These are phyloP conservation scores for Phodopus roborovskii DNA, from an alignment of 2,113 vertebrate species.

Conservation along the genomic window DNA sequence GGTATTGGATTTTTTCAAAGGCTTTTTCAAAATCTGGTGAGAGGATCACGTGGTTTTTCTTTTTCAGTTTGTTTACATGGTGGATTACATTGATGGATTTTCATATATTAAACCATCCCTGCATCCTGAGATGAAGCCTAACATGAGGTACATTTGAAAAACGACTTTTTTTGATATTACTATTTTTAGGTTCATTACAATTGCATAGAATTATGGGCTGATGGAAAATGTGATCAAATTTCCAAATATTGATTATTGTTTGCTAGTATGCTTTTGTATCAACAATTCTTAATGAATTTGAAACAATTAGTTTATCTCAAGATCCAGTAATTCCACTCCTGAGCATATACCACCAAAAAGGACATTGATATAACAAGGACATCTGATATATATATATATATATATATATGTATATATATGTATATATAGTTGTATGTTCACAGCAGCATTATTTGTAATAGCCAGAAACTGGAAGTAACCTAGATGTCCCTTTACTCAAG, in stretches of 20 bases:
- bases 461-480: too few species aligned
- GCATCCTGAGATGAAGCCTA: neutral
- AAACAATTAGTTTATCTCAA: neutral
- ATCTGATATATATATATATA: too few species aligned
- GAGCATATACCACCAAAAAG: too few species aligned
- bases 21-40: neutral
- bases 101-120: neutral
- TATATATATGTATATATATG: too few species aligned
- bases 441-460: too few species aligned
- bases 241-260: neutral
- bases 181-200: neutral
- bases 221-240: neutral
- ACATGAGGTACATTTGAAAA: neutral
- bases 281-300: neutral
- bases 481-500: too few species aligned
- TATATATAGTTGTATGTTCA: too few species aligned
- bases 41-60: neutral
- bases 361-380: too few species aligned
- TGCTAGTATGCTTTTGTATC: neutral
- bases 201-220: neutral
- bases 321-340: too few species aligned
- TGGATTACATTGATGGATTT: neutral
- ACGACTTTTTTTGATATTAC: neutral
- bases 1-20: too few species aligned
- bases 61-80: neutral